Conservation (phyloP, 1,140 invertebrate species). For the Coenobita brevimanus region DNA sequence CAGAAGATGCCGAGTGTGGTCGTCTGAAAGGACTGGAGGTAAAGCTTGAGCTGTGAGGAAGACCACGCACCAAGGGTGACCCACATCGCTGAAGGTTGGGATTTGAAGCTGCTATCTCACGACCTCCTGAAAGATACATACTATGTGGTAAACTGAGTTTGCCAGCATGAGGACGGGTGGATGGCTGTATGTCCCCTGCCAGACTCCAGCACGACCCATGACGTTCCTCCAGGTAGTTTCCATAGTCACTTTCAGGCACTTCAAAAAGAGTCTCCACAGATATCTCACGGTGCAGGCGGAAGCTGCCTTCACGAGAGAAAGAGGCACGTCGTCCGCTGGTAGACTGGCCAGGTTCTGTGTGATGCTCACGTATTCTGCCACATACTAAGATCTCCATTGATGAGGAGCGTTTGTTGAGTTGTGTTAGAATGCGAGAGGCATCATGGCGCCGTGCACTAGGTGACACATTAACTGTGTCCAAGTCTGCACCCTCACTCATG, state of each 20-base stretch:
- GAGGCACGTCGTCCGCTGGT: conserved; percentile 29
- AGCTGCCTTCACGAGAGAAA: conserved; percentile 68
- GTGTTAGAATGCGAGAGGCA: conserved; percentile 35
- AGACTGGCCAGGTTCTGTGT: conserved; percentile 36
- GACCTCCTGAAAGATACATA: conserved; percentile 60
- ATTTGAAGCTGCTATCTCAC: conserved; percentile 47
- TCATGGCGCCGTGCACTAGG: conserved; percentile 21
- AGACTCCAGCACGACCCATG: conserved; percentile 65
- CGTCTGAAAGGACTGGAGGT: conserved; percentile 64
- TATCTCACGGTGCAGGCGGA: conserved; percentile 65
- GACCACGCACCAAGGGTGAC: conserved; percentile 44
- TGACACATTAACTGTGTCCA: conserved; percentile 23
- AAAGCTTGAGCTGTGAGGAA: conserved; percentile 65
- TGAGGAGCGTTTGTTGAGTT: conserved; percentile 64
- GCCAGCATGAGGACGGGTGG: conserved; percentile 10
- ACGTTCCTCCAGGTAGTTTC: conserved; percentile 3
- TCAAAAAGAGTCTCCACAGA: conserved; percentile 68
- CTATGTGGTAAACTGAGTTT: conserved; percentile 65
- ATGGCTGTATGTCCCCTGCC: conserved; percentile 38
- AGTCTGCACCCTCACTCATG: conserved; percentile 58
- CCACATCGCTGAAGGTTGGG: conserved; percentile 52
- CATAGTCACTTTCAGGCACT: conserved; percentile 39
- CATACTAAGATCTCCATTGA: conserved; percentile 69
- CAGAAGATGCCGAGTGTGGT: conserved; percentile 52
- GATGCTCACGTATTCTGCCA: conserved; percentile 67